Evolutionary conservation across 2,888 invertebrate species (phyloP), one percentile per base, ranked within the genome.

Genomic region (Thyatira batis): DNA sequence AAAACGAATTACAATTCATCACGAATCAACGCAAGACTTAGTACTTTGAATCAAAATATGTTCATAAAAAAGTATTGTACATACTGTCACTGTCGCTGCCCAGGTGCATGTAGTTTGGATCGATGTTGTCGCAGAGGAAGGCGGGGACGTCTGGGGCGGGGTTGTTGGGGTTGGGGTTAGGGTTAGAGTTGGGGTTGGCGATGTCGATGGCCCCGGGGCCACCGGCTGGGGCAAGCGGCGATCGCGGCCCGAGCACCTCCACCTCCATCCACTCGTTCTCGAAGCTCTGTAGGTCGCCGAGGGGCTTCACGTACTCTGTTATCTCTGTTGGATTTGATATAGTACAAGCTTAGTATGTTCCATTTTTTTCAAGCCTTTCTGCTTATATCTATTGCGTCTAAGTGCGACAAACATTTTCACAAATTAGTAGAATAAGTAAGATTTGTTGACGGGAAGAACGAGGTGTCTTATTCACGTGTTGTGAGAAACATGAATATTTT

Each of bases 251-350:
- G 58, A 93, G 87, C 20, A 97, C 94, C 80, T 97, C 97, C 0
- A 98, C 96, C 82, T 98, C 97, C 87, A 98, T 94, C 97, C 97
- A 98, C 78, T 98, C 97, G 78, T 97, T 97, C 78, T 97, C 96
- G 79, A 98, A 98, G 67, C 95, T 95, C 79, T 95, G 95, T 10
- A 96, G 86, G 76, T 97, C 97, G 11, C 95, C 95, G 11, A 95
- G 79, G 0, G 96, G 96, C 50, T 93, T 93, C 21, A 93, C 93
- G 75, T 94, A 94, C 69, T 96, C 96, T 0, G 76, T 57, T 46
- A 81, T 51, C 17, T 87, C 87, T 87, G 72, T 48, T 0, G 20
- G 2, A 13, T 45, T 20, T 39, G 5, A 28, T 17, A 13, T 43
- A 54, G 13, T n/a, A n/a, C n/a, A n/a, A n/a, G n/a, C n/a, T n/a